A percentile compares a stretch with the other conserved stretches of the same genome.
Conservation (phyloP, 2,113 vertebrate species). For the Cricetomys ansorgei region DNA sequence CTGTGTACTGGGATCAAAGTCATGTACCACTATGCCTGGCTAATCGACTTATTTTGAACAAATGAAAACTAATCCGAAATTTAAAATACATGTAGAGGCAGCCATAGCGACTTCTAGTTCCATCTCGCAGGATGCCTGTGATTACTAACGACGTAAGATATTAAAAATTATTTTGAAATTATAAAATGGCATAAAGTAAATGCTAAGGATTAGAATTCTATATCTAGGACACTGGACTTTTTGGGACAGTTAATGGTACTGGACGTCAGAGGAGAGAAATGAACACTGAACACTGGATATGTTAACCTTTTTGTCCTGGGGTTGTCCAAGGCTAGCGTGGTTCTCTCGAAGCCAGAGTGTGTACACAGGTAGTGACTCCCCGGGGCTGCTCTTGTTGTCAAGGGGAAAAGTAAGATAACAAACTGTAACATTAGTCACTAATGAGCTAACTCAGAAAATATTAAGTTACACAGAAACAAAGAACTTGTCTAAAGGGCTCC, state of each 20-base stretch:
- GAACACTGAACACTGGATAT: neutral
- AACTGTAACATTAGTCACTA: neutral
- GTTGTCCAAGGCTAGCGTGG: neutral
- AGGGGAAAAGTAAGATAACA: neutral
- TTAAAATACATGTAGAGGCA: neutral
- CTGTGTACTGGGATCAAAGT: no score
- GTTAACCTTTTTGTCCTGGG: neutral
- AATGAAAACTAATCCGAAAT: no score
- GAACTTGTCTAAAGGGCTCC: neutral
- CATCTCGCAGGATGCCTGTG: neutral
- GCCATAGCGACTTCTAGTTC: neutral
- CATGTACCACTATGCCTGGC: no score
- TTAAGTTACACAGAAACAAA: neutral
- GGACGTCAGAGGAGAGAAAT: neutral
- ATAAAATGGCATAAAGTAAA: constrained; percentile 21
- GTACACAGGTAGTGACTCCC: neutral
- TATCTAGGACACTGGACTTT: neutral
- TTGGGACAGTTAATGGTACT: neutral
- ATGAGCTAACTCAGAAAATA: neutral
- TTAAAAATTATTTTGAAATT: constrained; percentile 34
- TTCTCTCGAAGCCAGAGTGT: neutral
- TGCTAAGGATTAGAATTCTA: neutral
- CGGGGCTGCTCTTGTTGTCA: neutral
- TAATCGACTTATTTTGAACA: no score
- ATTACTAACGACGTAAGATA: neutral